A percentile compares a stretch with the other conserved stretches of the same genome.
These are phyloP conservation scores for Syngnathus scovelli DNA, from an alignment of 2,113 vertebrate species.

Conservation along the genomic window DNA sequence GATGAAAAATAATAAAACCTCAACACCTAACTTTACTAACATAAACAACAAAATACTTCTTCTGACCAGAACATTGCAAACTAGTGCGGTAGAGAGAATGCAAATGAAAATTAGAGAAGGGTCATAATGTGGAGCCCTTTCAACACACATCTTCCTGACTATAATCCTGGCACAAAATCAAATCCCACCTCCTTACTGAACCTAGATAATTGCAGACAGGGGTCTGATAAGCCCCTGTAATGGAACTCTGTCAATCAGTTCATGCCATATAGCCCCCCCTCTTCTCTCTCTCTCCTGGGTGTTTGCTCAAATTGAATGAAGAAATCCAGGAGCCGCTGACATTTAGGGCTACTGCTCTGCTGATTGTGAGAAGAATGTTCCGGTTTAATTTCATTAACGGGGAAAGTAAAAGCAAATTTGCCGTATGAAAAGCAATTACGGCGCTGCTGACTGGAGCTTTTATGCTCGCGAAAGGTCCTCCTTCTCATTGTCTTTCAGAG, in stretches of 20 bases:
- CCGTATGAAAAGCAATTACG: constrained; percentile 98
- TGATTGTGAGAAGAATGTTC: constrained; percentile 84
- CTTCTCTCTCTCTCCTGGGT: constrained; percentile 68
- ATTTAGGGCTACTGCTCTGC: constrained; percentile 83
- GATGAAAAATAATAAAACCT: background rate
- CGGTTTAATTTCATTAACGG: constrained; percentile 94
- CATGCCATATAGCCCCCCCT: constrained; percentile 46
- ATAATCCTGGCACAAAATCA: constrained; percentile 70
- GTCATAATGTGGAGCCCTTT: constrained; percentile 41
- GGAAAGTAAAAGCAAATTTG: constrained; percentile 97
- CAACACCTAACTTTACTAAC: background rate
- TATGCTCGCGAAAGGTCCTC: constrained; percentile 78
- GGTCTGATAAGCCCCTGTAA: constrained; percentile 77
- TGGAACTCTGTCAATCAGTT: constrained; percentile 89
- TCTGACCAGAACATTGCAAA: background rate
- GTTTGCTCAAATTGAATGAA: constrained; percentile 83
- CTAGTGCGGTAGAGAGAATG: constrained; percentile 23
- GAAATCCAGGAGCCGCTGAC: constrained; percentile 80
- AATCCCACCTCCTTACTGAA: constrained; percentile 74
- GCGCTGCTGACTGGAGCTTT: constrained; percentile 84
- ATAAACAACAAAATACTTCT: background rate
- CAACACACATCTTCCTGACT: constrained; percentile 50
- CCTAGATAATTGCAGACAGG: constrained; percentile 79
- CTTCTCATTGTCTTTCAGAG: constrained; percentile 68
- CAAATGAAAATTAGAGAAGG: constrained; percentile 45